Percentiles rank a stretch among this genome's conserved stretches.
These are phyloP conservation scores for Nemotelus nigrinus DNA, from an alignment of 2,888 invertebrate genomes.

Conservation along the genomic window DNA sequence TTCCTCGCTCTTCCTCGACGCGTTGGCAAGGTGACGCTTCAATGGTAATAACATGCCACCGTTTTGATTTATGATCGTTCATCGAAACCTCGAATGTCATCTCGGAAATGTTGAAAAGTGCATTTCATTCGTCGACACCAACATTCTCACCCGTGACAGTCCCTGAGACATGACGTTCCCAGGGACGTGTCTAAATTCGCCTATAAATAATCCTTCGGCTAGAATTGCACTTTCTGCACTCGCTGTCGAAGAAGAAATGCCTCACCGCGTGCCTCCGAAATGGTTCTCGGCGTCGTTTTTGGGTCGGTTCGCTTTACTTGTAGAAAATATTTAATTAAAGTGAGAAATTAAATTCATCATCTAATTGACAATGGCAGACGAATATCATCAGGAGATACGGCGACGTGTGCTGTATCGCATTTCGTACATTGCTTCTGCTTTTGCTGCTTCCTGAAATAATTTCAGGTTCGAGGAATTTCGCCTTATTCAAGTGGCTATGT, in stretches of 20 bases:
- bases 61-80: slow-evolving; percentile 47
- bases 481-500: slow-evolving; percentile 44
- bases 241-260: background rate
- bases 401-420: background rate
- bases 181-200: slow-evolving; percentile 11
- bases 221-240: slow-evolving; percentile 5
- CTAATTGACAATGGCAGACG: slow-evolving; percentile 50
- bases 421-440: background rate
- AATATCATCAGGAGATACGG: slow-evolving; percentile 21
- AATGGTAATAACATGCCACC: slow-evolving; percentile 35
- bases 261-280: background rate
- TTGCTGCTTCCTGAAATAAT: slow-evolving; percentile 39
- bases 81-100: slow-evolving; percentile 35
- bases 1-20: no score
- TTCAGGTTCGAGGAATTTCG: slow-evolving; percentile 47
- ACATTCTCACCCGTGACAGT: background rate
- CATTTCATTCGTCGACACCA: slow-evolving; percentile 23
- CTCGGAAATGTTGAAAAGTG: slow-evolving; percentile 16
- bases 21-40: slow-evolving; percentile 40
- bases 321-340: slow-evolving; percentile 48
- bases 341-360: slow-evolving; percentile 50
- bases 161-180: background rate
- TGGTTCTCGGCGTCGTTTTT: background rate
- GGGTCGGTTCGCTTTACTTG: slow-evolving; percentile 22
- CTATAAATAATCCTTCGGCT: slow-evolving; percentile 45